Evolutionary conservation across 2,888 invertebrate genomes (phyloP).

Genomic region (Thymelicus sylvestris): DNA sequence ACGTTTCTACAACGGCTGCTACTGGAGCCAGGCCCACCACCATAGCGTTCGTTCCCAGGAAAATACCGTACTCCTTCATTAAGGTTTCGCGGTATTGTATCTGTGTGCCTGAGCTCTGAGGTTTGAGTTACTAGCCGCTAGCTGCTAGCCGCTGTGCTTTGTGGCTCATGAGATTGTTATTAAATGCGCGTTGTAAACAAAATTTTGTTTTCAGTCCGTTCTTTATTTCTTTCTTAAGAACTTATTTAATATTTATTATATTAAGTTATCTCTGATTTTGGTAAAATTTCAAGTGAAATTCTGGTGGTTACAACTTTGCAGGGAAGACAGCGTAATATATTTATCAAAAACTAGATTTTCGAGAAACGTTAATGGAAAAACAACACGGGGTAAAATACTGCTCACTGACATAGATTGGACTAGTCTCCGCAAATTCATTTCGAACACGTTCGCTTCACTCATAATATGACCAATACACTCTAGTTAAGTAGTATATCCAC

Average conservation of each 20-base stretch:
- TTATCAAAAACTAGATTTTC: too few species aligned
- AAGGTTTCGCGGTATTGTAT: constrained; percentile 43
- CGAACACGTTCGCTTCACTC: not conserved
- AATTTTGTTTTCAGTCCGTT: not conserved
- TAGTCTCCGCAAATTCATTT: not conserved
- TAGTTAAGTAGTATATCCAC: constrained; percentile 11
- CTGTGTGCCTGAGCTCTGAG: constrained; percentile 15
- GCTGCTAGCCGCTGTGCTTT: not conserved
- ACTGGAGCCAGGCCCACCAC: constrained; percentile 19
- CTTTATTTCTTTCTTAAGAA: too few species aligned
- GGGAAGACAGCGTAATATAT: too few species aligned
- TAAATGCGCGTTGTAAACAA: not conserved
- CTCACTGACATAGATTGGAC: too few species aligned
- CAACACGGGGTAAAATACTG: too few species aligned
- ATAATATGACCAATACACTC: not conserved
- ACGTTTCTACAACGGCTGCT: constrained; percentile 11
- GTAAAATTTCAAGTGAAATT: too few species aligned
- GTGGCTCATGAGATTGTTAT: not conserved
- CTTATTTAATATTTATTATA: too few species aligned
- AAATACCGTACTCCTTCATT: constrained; percentile 38
- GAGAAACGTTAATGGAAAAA: too few species aligned
- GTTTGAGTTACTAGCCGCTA: constrained; percentile 31
- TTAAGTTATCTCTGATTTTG: too few species aligned
- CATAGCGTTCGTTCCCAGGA: constrained; percentile 36
- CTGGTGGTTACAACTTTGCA: too few species aligned